These are phyloP conservation scores for Thecocarcelia acutangulata DNA, from an alignment of 2,888 invertebrate genomes.

Conservation along the genomic window DNA sequence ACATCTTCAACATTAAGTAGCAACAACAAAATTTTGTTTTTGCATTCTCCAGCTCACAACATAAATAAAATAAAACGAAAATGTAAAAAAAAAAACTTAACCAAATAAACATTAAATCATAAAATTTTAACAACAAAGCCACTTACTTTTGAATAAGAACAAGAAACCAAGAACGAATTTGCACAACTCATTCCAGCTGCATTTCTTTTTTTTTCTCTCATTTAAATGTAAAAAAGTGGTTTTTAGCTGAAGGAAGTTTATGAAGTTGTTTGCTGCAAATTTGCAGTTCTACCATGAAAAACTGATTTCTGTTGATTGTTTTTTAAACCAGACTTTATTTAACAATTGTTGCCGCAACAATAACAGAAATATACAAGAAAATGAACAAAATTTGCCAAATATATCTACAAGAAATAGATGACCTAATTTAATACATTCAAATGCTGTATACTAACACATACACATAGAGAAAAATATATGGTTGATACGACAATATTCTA, in stretches of 20 bases:
- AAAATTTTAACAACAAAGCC: background rate
- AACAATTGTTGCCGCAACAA: too few species aligned
- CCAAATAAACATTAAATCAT: conserved; percentile 6
- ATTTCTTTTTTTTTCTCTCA: background rate
- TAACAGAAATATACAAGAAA: too few species aligned
- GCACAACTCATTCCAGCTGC: too few species aligned
- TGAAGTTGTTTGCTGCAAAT: background rate
- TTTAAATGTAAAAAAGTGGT: conserved; percentile 2
- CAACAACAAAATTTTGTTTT: background rate
- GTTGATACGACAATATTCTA: too few species aligned
- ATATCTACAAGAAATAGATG: too few species aligned
- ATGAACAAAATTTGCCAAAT: too few species aligned
- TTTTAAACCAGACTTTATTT: too few species aligned
- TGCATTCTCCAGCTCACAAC: conserved; percentile 25
- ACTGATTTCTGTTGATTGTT: background rate
- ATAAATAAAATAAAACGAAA: too few species aligned
- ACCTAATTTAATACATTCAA: too few species aligned
- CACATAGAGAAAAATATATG: too few species aligned
- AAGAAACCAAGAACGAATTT: background rate
- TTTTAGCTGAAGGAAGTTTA: conserved; percentile 5
- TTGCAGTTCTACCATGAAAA: background rate
- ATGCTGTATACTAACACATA: too few species aligned
- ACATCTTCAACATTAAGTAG: background rate
- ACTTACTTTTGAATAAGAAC: conserved; percentile 5
- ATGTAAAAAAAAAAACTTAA: background rate